These are phyloP conservation scores for Tetropium fuscum DNA, from an alignment of 2,888 invertebrate genomes.

Conservation along the genomic window DNA sequence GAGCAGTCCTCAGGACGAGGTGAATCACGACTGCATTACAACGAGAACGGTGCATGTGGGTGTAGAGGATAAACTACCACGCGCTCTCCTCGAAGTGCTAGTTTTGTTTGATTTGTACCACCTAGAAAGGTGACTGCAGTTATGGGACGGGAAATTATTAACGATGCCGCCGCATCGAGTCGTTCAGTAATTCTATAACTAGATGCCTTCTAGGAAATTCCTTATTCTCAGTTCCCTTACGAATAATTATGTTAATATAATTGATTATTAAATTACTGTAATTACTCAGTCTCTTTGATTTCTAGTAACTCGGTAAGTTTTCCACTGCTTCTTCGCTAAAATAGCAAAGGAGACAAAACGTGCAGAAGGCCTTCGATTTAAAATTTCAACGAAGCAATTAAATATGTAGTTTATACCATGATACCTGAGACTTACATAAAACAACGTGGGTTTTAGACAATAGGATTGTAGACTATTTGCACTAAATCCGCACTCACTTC, in stretches of 20 bases:
- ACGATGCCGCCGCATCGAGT: constrained; percentile 5
- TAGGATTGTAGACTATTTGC: too few relatives aligned
- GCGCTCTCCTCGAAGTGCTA: constrained; percentile 30
- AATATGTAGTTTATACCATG: too few relatives aligned
- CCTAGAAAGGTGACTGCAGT: constrained; percentile 32
- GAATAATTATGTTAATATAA: too few relatives aligned
- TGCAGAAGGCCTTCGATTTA: neutral
- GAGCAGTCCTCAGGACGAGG: constrained; percentile 18
- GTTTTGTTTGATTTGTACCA: constrained; percentile 37
- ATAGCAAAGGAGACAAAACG: too few relatives aligned
- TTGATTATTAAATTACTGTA: too few relatives aligned
- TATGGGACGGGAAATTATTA: constrained; percentile 16
- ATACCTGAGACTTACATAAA: too few relatives aligned
- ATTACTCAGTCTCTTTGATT: too few relatives aligned
- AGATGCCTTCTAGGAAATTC: neutral
- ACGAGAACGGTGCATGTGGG: constrained; percentile 32
- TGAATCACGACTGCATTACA: constrained; percentile 33
- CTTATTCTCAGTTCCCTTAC: neutral
- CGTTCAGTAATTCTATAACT: constrained; percentile 12
- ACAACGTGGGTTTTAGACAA: too few relatives aligned
- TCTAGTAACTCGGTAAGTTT: neutral
- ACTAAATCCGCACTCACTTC: too few relatives aligned
- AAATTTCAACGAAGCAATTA: too few relatives aligned
- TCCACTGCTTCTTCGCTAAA: neutral
- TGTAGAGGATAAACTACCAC: constrained; percentile 39